Conservation (phyloP, 2,888 invertebrate genomes). For the Chromoteleia sp. region DNA sequence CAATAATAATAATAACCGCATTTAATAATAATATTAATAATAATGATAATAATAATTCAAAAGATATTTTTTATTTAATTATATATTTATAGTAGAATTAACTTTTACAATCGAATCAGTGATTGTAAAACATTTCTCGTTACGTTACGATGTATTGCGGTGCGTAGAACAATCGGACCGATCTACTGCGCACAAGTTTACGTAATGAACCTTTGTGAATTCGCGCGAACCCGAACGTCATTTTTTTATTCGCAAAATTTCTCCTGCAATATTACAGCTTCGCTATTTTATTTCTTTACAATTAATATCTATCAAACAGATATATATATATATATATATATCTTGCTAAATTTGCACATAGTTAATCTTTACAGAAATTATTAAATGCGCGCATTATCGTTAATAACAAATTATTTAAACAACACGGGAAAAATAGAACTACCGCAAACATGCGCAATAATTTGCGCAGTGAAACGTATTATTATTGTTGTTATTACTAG, state of each 20-base stretch:
- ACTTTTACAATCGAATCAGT: slow-evolving; percentile 24
- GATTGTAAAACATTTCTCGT: slow-evolving; percentile 20
- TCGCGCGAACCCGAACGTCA: not conserved
- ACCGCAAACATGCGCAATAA: not conserved
- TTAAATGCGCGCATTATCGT: slow-evolving; percentile 35
- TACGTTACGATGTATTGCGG: not conserved
- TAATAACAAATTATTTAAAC: slow-evolving; percentile 50
- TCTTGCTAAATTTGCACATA: slow-evolving; percentile 15
- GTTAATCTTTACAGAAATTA: slow-evolving; percentile 18
- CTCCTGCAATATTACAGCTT: not conserved
- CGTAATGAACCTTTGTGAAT: not conserved
- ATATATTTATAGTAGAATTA: slow-evolving; percentile 30
- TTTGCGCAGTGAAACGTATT: slow-evolving; percentile 23
- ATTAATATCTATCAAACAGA: slow-evolving; percentile 12
- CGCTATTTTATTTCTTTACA: slow-evolving; percentile 1
- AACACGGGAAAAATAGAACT: slow-evolving; percentile 12
- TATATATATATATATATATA: slow-evolving; percentile 13
- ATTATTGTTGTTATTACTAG: slow-evolving; percentile 48
- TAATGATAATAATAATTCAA: slow-evolving; percentile 13
- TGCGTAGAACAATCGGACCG: slow-evolving; percentile 2
- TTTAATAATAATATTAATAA: slow-evolving; percentile 15
- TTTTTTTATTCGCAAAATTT: not conserved
- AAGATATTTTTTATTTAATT: not conserved
- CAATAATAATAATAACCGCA: slow-evolving; percentile 29
- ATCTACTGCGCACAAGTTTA: slow-evolving; percentile 6